phyloP scores from a whole-genome alignment of 2,888 invertebrate genomes.

The Drosophila lacicola region DNA sequence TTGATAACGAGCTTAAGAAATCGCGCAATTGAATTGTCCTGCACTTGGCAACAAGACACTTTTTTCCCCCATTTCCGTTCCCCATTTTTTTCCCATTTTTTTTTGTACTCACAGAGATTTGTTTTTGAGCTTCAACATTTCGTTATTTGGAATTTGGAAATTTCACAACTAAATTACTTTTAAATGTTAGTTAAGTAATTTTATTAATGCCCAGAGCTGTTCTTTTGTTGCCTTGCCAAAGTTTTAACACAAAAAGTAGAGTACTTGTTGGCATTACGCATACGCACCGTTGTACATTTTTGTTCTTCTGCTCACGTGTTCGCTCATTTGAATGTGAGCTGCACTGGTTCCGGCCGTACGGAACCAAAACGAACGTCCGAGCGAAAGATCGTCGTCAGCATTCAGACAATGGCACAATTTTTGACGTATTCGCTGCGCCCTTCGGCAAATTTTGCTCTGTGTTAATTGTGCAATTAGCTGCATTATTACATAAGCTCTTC shows the following conservation, averaged over 20 bases:
- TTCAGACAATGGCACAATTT: too few relatives aligned
- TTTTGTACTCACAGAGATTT: not conserved
- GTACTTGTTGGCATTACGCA: constrained; percentile 44
- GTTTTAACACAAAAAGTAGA: not conserved
- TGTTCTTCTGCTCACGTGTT: constrained; percentile 15
- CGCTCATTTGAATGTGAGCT: constrained; percentile 25
- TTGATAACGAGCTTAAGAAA: not conserved
- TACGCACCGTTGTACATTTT: constrained; percentile 45
- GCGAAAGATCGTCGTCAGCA: not conserved
- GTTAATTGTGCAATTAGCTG: constrained; percentile 69
- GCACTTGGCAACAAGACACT: constrained; percentile 13
- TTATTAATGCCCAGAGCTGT: constrained; percentile 14
- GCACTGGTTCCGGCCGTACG: constrained; percentile 38
- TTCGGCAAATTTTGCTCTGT: constrained; percentile 26
- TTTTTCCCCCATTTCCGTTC: not conserved
- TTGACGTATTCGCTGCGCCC: constrained; percentile 8
- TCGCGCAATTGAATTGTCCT: constrained; percentile 18
- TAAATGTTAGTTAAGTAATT: too few relatives aligned
- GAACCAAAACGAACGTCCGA: not conserved
- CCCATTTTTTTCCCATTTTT: not conserved
- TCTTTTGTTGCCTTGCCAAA: constrained; percentile 27
- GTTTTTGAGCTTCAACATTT: not conserved
- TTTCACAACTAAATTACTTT: too few relatives aligned
- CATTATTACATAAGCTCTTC: constrained; percentile 59
- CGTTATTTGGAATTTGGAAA: not conserved